A percentile compares a stretch with the other conserved stretches of the same genome.
phyloP scores from a whole-genome alignment of 2,797 vertebrate genomes.

The Telmatherina bonti region DNA sequence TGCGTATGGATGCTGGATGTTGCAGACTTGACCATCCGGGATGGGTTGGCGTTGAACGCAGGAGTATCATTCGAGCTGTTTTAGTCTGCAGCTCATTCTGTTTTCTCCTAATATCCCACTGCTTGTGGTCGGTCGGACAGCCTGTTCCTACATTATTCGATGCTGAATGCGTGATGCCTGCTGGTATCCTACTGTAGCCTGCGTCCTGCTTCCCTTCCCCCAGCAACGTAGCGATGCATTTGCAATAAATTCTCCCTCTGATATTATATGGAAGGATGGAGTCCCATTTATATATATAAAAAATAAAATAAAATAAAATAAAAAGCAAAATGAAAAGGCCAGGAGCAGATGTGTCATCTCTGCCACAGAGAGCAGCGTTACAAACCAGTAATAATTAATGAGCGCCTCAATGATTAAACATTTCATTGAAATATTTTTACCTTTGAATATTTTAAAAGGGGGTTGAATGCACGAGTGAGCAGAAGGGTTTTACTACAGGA shows the following conservation, averaged over 20 bases:
- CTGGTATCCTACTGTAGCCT: constrained; percentile 12
- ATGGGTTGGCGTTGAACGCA: not conserved
- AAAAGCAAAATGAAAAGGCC: constrained; percentile 2
- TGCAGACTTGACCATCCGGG: constrained; percentile 36
- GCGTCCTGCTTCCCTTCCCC: constrained; percentile 60
- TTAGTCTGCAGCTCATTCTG: constrained; percentile 1
- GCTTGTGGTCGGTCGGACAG: constrained; percentile 7
- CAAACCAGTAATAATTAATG: constrained; percentile 79
- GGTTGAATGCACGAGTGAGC: constrained; percentile 66
- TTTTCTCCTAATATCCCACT: constrained; percentile 16
- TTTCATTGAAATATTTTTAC: constrained; percentile 71
- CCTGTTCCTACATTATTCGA: constrained; percentile 7
- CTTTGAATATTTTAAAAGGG: constrained; percentile 69
- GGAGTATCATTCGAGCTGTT: not conserved
- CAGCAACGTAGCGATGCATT: constrained; percentile 31
- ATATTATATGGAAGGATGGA: constrained; percentile 2
- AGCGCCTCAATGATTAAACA: constrained; percentile 73
- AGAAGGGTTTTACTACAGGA: constrained; percentile 67
- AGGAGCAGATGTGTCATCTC: constrained; percentile 43
- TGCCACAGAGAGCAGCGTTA: constrained; percentile 60
- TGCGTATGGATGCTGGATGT: constrained; percentile 29
- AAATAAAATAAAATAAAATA: constrained; percentile 12
- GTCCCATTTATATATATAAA: no score
- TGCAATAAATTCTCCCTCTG: constrained; percentile 34
- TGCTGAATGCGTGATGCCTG: constrained; percentile 26